phyloP scores from a whole-genome alignment of 1,140 invertebrate genomes.

The Ctenoplectra terminalis region DNA sequence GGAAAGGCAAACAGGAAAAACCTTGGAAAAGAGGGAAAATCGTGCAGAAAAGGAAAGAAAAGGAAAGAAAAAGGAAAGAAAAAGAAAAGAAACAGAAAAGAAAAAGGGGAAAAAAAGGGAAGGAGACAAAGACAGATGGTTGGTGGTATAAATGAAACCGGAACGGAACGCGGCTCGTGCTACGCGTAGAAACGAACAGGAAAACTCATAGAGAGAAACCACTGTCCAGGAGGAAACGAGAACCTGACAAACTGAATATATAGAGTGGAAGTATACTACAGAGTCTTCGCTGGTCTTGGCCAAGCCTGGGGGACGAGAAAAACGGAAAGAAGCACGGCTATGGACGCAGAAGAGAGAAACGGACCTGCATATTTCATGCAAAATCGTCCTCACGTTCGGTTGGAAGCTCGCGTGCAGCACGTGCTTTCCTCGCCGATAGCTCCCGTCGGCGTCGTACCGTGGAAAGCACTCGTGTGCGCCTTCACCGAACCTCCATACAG shows the following conservation, averaged over 20 bases:
- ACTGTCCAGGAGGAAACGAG: background rate
- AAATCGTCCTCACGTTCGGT: slow-evolving; percentile 57
- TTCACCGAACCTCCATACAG: slow-evolving; percentile 1
- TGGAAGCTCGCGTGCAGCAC: slow-evolving; percentile 41
- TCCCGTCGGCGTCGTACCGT: slow-evolving; percentile 49
- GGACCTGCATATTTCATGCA: slow-evolving; percentile 63
- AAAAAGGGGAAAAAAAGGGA: background rate
- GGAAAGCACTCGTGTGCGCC: slow-evolving; percentile 46
- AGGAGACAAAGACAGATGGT: slow-evolving; percentile 10
- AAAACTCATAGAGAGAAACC: background rate
- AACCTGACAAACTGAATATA: slow-evolving; percentile 10
- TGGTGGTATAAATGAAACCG: background rate
- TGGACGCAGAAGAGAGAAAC: slow-evolving; percentile 28
- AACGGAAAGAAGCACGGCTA: slow-evolving; percentile 6
- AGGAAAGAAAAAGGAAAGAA: too few relatives aligned
- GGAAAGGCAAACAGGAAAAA: slow-evolving; percentile 31
- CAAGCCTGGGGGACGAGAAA: background rate
- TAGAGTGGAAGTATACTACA: background rate
- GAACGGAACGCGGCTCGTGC: background rate
- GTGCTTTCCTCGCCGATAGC: slow-evolving; percentile 46
- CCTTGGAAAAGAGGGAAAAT: background rate
- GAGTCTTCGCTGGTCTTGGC: background rate
- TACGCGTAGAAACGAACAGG: background rate
- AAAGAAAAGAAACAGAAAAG: too few relatives aligned
- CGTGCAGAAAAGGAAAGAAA: too few relatives aligned